A percentile compares a stretch with the other conserved stretches of the same genome.
Evolutionary conservation across 2,797 vertebrate genomes (phyloP).

Genomic region (Pipistrellus nathusii): DNA sequence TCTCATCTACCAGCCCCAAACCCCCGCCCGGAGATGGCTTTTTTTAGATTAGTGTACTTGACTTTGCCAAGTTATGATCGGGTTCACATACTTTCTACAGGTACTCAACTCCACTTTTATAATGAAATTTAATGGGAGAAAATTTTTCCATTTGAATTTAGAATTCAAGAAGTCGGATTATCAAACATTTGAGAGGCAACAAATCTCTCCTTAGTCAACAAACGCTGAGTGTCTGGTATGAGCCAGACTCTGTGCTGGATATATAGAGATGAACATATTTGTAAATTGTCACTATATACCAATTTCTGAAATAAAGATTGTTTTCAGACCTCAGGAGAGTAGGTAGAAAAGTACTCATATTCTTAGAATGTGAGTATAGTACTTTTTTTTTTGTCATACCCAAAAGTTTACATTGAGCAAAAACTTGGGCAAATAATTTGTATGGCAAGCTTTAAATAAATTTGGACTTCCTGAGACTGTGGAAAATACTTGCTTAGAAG

Average conservation of each 20-base stretch:
- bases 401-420: neutral
- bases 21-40: neutral
- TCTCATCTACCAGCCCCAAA: too few species aligned
- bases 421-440: constrained; percentile 29
- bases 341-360: neutral
- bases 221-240: neutral
- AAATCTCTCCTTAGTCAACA: neutral
- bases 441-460: constrained; percentile 6
- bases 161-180: neutral
- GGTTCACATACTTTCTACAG: neutral
- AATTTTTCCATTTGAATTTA: constrained; percentile 3
- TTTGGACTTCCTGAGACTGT: neutral
- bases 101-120: neutral
- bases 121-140: constrained; percentile 1
- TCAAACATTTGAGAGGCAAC: neutral
- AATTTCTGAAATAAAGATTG: neutral
- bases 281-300: neutral
- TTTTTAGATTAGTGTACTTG: neutral
- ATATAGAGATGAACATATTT: neutral
- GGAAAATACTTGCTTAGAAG: neutral
- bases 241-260: neutral
- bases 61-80: neutral
- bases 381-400: neutral
- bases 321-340: neutral
- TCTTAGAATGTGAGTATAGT: neutral